A percentile compares a stretch with the other conserved stretches of the same genome.
Evolutionary conservation across 2,888 invertebrate species (phyloP).

Genomic region (Zhengitettix transpicula): DNA sequence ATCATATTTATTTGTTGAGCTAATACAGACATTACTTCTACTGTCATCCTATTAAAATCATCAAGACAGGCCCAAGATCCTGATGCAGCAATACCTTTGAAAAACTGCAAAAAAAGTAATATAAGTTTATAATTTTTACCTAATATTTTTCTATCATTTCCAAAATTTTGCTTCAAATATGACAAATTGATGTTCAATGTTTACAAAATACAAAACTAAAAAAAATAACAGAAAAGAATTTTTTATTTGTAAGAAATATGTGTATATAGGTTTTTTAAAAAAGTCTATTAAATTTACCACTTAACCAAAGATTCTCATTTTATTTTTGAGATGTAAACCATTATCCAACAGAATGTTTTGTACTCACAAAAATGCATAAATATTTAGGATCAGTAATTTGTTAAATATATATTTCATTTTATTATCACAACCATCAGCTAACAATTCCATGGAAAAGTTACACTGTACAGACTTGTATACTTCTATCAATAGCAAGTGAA

Average conservation of each 20-base stretch:
- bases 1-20: conserved; percentile 75
- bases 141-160: not conserved
- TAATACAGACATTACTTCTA: conserved; percentile 71
- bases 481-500: no score
- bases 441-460: no score
- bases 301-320: no score
- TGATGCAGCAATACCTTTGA: conserved; percentile 66
- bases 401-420: no score
- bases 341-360: no score
- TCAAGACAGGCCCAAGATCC: conserved; percentile 84
- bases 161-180: no score
- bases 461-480: no score
- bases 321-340: no score
- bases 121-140: not conserved
- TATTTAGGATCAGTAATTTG: no score
- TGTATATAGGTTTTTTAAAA: not conserved
- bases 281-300: not conserved
- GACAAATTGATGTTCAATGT: not conserved
- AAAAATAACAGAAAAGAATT: not conserved
- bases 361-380: no score
- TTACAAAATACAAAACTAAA: not conserved
- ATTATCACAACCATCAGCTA: no score
- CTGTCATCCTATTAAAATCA: conserved; percentile 71
- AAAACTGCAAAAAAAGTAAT: conserved; percentile 32
- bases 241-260: not conserved